Percentiles rank a stretch among this genome's conserved stretches.
These are phyloP conservation scores for Cryptotermes secundus DNA, from an alignment of 1,140 invertebrate species.

Conservation along the genomic window DNA sequence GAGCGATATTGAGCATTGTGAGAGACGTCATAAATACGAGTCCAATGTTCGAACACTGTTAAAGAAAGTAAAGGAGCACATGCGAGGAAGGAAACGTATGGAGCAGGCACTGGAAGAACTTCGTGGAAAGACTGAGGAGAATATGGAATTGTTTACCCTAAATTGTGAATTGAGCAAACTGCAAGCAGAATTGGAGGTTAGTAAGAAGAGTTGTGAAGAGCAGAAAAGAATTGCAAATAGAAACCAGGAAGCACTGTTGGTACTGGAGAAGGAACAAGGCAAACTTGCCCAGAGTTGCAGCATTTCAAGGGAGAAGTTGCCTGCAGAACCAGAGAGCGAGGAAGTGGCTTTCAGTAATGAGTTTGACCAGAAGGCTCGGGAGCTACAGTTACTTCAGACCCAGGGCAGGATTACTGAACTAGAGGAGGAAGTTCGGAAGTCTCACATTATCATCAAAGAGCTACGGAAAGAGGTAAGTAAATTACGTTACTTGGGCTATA, in stretches of 20 bases:
- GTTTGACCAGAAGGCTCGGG: constrained; percentile 14
- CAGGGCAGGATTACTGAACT: neutral
- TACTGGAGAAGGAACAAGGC: constrained; percentile 50
- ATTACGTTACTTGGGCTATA: too few relatives aligned
- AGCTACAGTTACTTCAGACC: neutral
- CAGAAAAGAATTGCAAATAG: constrained; percentile 36
- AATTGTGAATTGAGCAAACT: constrained; percentile 16
- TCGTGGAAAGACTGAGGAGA: neutral
- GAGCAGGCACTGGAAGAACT: constrained; percentile 43
- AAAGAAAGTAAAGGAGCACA: constrained; percentile 44
- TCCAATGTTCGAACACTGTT: constrained; percentile 43
- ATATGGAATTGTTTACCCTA: constrained; percentile 31
- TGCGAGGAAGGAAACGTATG: constrained; percentile 42
- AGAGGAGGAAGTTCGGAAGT: constrained; percentile 26
- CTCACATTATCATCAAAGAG: constrained; percentile 28
- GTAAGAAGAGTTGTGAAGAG: constrained; percentile 30
- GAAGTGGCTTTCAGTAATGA: neutral
- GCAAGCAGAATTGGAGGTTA: constrained; percentile 28
- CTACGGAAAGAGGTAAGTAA: constrained; percentile 26
- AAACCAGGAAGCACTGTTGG: constrained; percentile 44
- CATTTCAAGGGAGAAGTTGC: constrained; percentile 23
- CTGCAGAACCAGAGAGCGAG: neutral
- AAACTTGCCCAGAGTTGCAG: constrained; percentile 39
- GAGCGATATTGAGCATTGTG: constrained; percentile 31
- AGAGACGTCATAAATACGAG: constrained; percentile 38